These are phyloP conservation scores for Gambusia holbrooki DNA, from an alignment of 2,113 vertebrate genomes.

Conservation along the genomic window DNA sequence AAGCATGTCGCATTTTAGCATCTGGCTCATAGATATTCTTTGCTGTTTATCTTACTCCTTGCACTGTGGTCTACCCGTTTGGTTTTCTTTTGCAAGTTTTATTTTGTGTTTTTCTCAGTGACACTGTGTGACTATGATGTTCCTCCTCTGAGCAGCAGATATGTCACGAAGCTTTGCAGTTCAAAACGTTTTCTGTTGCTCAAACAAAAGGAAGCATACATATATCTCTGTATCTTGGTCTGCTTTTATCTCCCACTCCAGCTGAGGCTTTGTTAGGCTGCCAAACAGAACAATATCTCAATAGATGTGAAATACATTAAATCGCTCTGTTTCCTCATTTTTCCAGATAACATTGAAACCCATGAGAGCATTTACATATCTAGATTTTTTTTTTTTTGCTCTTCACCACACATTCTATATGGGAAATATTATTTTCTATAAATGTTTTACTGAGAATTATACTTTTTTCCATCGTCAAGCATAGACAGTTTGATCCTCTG, in stretches of 20 bases:
- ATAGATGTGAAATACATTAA: slow-evolving; percentile 40
- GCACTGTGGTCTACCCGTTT: slow-evolving; percentile 64
- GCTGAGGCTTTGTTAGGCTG: slow-evolving; percentile 51
- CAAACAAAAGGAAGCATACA: slow-evolving; percentile 40
- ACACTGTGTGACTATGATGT: slow-evolving; percentile 53
- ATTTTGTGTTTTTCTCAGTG: slow-evolving; percentile 55
- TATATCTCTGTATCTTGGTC: slow-evolving; percentile 54
- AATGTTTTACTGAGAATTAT: neutral
- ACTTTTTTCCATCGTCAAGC: slow-evolving; percentile 9
- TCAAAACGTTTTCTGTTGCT: slow-evolving; percentile 45
- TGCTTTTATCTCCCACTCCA: slow-evolving; percentile 59
- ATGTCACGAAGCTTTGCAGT: slow-evolving; percentile 38
- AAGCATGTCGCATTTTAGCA: slow-evolving; percentile 63
- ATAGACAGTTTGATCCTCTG: slow-evolving; percentile 1
- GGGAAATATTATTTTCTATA: slow-evolving; percentile 2
- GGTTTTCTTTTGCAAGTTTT: slow-evolving; percentile 56
- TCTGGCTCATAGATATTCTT: slow-evolving; percentile 57
- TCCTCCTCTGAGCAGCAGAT: slow-evolving; percentile 35
- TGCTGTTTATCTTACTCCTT: slow-evolving; percentile 59
- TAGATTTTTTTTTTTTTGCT: slow-evolving; percentile 7
- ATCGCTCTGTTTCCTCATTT: slow-evolving; percentile 28
- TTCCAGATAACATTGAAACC: slow-evolving; percentile 14
- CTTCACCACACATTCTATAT: neutral
- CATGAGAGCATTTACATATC: slow-evolving; percentile 23
- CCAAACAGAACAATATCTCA: slow-evolving; percentile 51